These are phyloP conservation scores for Rhinoderma darwinii DNA, from an alignment of 2,113 vertebrate species.

Conservation along the genomic window DNA sequence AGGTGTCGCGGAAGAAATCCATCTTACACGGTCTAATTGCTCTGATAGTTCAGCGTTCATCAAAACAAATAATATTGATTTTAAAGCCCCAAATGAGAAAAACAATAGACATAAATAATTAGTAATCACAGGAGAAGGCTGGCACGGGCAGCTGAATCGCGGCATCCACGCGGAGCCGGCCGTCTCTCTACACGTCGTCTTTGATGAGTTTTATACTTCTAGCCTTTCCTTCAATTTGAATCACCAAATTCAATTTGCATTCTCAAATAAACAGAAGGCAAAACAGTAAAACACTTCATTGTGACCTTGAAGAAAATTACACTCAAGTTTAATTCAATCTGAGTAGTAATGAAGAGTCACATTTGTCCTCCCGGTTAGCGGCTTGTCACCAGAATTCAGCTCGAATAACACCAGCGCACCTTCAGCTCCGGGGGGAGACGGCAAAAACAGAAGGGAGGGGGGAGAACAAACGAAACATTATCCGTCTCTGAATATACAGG, in stretches of 20 bases:
- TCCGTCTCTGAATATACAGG: background rate
- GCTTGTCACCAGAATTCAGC: conserved; percentile 57
- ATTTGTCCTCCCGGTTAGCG: conserved; percentile 62
- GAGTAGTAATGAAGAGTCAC: conserved; percentile 69
- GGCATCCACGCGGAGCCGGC: conserved; percentile 62
- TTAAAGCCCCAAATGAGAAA: conserved; percentile 68
- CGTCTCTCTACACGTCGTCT: conserved; percentile 60
- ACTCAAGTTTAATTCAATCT: conserved; percentile 74
- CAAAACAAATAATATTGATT: conserved; percentile 69
- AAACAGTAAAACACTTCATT: conserved; percentile 72
- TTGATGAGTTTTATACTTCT: conserved; percentile 69
- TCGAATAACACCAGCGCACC: conserved; percentile 26
- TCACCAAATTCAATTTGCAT: conserved; percentile 77
- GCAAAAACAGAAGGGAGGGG: background rate
- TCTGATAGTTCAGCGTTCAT: conserved; percentile 60
- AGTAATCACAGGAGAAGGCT: conserved; percentile 64
- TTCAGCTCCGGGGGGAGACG: conserved; percentile 15
- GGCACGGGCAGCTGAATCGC: conserved; percentile 55
- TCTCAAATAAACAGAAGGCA: conserved; percentile 77
- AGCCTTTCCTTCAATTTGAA: conserved; percentile 70
- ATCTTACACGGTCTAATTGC: conserved; percentile 40
- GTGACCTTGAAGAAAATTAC: conserved; percentile 77
- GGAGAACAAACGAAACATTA: background rate
- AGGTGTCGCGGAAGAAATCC: conserved; percentile 7
- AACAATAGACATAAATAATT: conserved; percentile 69